phyloP scores from a whole-genome alignment of 2,888 invertebrate genomes.

The Troides oblongomaculatus region DNA sequence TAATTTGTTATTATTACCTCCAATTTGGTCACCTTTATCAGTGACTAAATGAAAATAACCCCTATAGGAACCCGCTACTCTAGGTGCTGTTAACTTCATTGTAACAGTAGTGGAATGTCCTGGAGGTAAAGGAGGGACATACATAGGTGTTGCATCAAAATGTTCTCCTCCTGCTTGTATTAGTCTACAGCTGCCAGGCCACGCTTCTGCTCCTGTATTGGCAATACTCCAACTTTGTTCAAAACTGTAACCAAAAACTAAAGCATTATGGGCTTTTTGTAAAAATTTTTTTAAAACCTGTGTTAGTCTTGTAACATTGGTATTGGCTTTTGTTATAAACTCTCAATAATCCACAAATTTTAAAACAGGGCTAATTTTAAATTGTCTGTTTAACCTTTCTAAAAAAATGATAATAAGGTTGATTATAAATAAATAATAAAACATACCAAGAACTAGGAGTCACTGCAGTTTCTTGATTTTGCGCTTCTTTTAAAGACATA shows the following conservation, averaged over 20 bases:
- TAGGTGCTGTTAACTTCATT: conserved; percentile 90
- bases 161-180: conserved; percentile 85
- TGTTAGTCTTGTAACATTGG: neutral
- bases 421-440: neutral
- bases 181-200: conserved; percentile 92
- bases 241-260: conserved; percentile 77
- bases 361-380: no score
- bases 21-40: conserved; percentile 93
- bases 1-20: conserved; percentile 81
- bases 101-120: conserved; percentile 88
- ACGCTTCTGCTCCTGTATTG: conserved; percentile 91
- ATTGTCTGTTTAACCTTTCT: neutral
- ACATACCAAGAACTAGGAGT: conserved; percentile 85
- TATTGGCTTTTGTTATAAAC: no score
- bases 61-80: conserved; percentile 86
- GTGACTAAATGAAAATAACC: conserved; percentile 95
- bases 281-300: neutral
- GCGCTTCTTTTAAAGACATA: conserved; percentile 81
- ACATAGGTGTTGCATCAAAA: conserved; percentile 72
- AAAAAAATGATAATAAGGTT: neutral
- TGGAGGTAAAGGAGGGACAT: conserved; percentile 86
- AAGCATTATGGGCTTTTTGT: conserved; percentile 26
- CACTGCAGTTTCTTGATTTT: conserved; percentile 83
- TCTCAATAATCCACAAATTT: no score
- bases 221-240: conserved; percentile 93